phyloP scores from a whole-genome alignment of 1,140 invertebrate species.

The Monochamus saltuarius region DNA sequence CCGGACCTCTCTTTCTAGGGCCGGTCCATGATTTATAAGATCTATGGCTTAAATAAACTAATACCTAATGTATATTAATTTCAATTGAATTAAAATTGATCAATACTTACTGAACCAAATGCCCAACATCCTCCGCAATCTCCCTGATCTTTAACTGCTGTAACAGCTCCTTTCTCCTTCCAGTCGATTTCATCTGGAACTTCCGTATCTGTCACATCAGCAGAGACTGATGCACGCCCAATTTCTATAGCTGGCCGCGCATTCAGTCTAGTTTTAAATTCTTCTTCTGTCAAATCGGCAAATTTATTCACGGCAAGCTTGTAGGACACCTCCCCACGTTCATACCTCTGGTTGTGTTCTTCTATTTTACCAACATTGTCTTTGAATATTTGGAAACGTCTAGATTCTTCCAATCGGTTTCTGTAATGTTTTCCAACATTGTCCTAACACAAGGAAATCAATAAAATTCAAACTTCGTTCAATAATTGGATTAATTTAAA shows the following conservation, averaged over 20 bases:
- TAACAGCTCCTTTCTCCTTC: conserved; percentile 11
- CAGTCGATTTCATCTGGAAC: conserved; percentile 14
- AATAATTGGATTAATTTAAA: too few relatives aligned
- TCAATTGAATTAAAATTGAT: neutral
- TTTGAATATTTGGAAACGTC: conserved; percentile 29
- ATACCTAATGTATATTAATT: too few relatives aligned
- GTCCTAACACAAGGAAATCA: too few relatives aligned
- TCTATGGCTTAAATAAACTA: too few relatives aligned
- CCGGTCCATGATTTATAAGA: too few relatives aligned
- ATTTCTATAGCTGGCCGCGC: too few relatives aligned
- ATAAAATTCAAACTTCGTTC: neutral
- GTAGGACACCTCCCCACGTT: conserved; percentile 22
- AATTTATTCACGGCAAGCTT: conserved; percentile 31
- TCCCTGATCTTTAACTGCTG: conserved; percentile 21
- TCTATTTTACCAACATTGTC: conserved; percentile 20
- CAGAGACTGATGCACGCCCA: too few relatives aligned
- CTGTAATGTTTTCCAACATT: neutral
- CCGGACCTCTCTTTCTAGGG: too few relatives aligned
- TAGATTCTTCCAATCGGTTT: conserved; percentile 18
- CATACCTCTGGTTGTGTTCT: conserved; percentile 30
- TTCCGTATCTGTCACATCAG: conserved; percentile 41
- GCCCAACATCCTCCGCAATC: conserved; percentile 22
- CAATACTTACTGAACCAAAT: conserved; percentile 23
- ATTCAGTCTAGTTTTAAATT: conserved; percentile 12
- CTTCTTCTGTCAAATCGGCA: conserved; percentile 28